These are phyloP conservation scores for Peromyscus melanophrys DNA, from an alignment of 2,797 vertebrate genomes.

Conservation along the genomic window DNA sequence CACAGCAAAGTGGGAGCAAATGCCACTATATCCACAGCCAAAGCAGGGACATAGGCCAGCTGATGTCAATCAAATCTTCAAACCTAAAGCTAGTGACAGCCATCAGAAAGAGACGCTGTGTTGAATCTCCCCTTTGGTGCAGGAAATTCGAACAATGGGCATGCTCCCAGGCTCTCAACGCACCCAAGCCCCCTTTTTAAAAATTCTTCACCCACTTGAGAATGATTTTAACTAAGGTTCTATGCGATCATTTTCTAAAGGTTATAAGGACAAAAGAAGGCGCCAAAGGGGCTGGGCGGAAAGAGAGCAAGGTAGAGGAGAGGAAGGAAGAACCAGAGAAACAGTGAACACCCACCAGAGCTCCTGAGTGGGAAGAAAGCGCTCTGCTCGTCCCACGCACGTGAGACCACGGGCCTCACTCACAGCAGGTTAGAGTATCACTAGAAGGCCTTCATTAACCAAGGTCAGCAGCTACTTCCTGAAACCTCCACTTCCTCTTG, in stretches of 20 bases:
- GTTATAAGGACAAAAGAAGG: slow-evolving; percentile 54
- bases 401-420: neutral
- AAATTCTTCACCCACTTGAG: slow-evolving; percentile 49
- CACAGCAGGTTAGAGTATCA: fast-evolving
- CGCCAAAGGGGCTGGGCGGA: neutral
- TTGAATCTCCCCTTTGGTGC: neutral
- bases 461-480: neutral
- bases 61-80: slow-evolving; percentile 53
- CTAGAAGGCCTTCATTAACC: fast-evolving
- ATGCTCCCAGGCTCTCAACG: neutral
- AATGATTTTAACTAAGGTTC: slow-evolving; percentile 58
- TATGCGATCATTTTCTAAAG: slow-evolving; percentile 57
- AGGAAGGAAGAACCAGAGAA: neutral
- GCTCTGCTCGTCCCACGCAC: fast-evolving
- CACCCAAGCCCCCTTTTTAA: slow-evolving; percentile 46
- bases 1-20: neutral
- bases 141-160: slow-evolving; percentile 6
- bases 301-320: neutral
- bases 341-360: fast-evolving
- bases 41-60: slow-evolving; percentile 13
- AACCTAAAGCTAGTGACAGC: neutral
- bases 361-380: neutral
- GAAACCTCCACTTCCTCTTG: slow-evolving; percentile 20
- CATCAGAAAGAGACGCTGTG: slow-evolving; percentile 7
- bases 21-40: slow-evolving; percentile 43